These are phyloP conservation scores for Drosophila atripex DNA, from an alignment of 2,888 invertebrate genomes.

Conservation along the genomic window DNA sequence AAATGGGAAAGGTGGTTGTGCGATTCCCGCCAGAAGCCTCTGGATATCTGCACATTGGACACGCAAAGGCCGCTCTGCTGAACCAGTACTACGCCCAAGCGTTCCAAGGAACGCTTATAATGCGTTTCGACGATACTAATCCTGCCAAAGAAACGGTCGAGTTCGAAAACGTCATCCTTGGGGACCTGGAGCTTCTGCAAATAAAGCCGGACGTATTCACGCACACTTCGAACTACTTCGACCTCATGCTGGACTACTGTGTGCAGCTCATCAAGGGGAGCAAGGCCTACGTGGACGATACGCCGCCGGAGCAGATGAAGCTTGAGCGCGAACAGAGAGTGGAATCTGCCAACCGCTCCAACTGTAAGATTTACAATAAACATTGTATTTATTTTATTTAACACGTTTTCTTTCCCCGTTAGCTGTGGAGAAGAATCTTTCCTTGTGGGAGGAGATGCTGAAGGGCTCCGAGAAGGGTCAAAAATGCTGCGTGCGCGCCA, in stretches of 20 bases:
- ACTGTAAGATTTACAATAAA: conserved; percentile 86
- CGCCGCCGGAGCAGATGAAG: conserved; percentile 97
- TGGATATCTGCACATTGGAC: conserved; percentile 98
- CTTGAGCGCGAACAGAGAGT: conserved; percentile 94
- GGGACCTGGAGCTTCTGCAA: conserved; percentile 95
- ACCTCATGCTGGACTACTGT: conserved; percentile 93
- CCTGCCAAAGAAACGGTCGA: conserved; percentile 99
- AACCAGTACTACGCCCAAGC: conserved; percentile 98
- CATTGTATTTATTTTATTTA: conserved; percentile 1
- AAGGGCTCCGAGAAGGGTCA: conserved; percentile 91
- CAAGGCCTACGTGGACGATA: conserved; percentile 98
- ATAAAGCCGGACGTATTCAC: conserved; percentile 96
- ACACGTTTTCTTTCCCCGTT: too few species aligned
- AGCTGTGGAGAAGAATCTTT: conserved; percentile 93
- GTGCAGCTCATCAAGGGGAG: conserved; percentile 93
- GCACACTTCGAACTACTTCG: conserved; percentile 98
- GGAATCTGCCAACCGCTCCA: conserved; percentile 93
- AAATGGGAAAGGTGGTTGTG: conserved; percentile 98
- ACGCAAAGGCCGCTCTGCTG: conserved; percentile 98
- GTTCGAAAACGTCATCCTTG: conserved; percentile 98
- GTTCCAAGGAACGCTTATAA: conserved; percentile 96
- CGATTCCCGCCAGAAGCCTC: conserved; percentile 99
- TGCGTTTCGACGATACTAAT: conserved; percentile 99
- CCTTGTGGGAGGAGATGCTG: conserved; percentile 98
- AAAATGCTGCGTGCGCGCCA: conserved; percentile 97